These are phyloP conservation scores for Alethe castanea DNA, from an alignment of 2,113 vertebrate species.

Conservation along the genomic window DNA sequence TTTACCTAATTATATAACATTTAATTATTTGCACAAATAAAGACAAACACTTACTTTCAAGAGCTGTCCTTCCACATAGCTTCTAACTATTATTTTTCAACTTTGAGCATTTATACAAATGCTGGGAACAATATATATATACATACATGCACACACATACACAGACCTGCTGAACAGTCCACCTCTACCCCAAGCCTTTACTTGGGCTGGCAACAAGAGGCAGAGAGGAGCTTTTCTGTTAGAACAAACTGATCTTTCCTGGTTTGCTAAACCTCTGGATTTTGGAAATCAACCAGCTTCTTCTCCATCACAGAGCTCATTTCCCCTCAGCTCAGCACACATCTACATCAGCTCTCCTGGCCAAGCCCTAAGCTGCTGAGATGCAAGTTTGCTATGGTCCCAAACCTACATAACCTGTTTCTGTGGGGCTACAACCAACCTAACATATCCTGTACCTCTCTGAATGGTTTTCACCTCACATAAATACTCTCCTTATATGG, in stretches of 20 bases:
- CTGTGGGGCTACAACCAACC: neutral
- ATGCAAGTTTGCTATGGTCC: neutral
- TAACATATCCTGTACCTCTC: neutral
- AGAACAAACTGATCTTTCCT: neutral
- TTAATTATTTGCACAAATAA: neutral
- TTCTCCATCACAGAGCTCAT: neutral
- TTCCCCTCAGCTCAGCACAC: neutral
- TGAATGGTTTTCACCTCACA: neutral
- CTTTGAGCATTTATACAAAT: neutral
- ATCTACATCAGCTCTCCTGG: neutral
- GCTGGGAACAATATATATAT: neutral
- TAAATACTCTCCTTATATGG: neutral
- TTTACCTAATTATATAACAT: neutral
- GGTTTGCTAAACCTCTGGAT: neutral
- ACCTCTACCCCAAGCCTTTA: neutral
- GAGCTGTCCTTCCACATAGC: neutral
- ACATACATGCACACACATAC: neutral
- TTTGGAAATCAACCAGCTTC: neutral
- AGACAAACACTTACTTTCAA: neutral
- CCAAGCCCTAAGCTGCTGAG: neutral
- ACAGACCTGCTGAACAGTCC: neutral
- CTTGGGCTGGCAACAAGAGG: neutral
- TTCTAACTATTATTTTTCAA: neutral
- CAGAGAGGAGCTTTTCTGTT: neutral
- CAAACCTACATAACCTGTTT: neutral